Evolutionary conservation across 2,113 vertebrate genomes (phyloP).

Genomic region (Sceloporus tristichus): DNA sequence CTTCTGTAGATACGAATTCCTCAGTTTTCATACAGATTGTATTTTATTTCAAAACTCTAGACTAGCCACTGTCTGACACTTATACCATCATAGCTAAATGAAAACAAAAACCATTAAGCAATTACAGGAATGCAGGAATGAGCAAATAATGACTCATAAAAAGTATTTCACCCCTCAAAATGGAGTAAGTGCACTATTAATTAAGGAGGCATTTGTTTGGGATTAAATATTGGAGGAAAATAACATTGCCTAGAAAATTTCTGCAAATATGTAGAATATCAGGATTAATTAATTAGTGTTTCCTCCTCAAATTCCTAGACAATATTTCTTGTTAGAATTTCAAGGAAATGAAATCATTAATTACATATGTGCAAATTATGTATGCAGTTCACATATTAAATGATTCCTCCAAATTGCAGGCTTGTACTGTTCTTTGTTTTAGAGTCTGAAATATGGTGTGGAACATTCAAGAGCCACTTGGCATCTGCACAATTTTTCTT

Average conservation of each 20-base stretch:
- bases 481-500: conserved; percentile 6
- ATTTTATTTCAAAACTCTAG: background rate
- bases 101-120: background rate
- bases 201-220: conserved; percentile 5
- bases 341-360: conserved; percentile 12
- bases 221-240: background rate
- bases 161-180: conserved; percentile 10
- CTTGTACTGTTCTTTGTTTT: background rate
- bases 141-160: conserved; percentile 23
- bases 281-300: conserved; percentile 12
- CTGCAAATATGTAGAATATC: conserved; percentile 8
- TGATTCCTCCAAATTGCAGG: conserved; percentile 8
- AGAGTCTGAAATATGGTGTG: background rate
- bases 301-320: background rate
- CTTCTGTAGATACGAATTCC: background rate
- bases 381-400: conserved; percentile 4
- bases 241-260: background rate
- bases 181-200: conserved; percentile 9
- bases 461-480: background rate
- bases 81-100: background rate
- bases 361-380: background rate
- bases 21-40: background rate
- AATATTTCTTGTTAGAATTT: conserved; percentile 8
- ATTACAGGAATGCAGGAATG: conserved; percentile 12
- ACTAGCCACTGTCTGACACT: background rate